Evolutionary conservation across 37 sponge, comb jelly and placozoan species (phyloP), one percentile per base, ranked within the genome.

Genomic region (Beroe ovata): DNA sequence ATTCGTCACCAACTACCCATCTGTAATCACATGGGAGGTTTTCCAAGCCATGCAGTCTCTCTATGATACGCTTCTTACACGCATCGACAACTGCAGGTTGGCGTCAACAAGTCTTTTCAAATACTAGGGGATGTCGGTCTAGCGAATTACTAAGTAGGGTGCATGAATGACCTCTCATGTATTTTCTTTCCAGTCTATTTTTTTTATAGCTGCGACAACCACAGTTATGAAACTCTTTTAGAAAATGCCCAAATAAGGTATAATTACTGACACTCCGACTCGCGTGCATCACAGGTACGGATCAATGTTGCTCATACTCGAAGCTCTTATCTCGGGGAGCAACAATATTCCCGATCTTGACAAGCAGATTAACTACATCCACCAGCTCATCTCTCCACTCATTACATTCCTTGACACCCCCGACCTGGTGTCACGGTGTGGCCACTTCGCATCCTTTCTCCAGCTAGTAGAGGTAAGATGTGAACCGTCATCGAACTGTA

Each of bases 321-420:
- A 77, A 23, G 84, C 84, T 26, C 84, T 77, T 23, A 77, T 77
- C 21, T 39, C 84, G 22, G 84, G 84, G 21, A 42, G 54, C 21
- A 77, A 77, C 84, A 77, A 77, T 25, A 77, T 77, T 23, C 84
- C 84, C 3, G 84, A 77, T 23, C 84, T 77, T 6, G 84, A 77
- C 28, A 39, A 77, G 47, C 84, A 77, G 54, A 77, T 42, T 1
- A 42, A 77, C 16, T 77, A 77, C 28, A 77, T 77, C 42, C 84
- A 77, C 23, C 84, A 77, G n/a, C 84, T 77, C 4, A 77, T 77
- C 3, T 20, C 84, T n/a, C 84, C 84, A 23, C 84, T 77, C 41
- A 39, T 36, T 16, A 77, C 84, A 11, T 77, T 77, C 84, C 84
- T 77, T 0, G 84, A 77, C 21, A 42, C 42, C 47, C 84, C 84